Evolutionary conservation across 2,797 vertebrate genomes (phyloP), one percentile per base, ranked within the genome.

Genomic region (Tarsius wallacei): DNA sequence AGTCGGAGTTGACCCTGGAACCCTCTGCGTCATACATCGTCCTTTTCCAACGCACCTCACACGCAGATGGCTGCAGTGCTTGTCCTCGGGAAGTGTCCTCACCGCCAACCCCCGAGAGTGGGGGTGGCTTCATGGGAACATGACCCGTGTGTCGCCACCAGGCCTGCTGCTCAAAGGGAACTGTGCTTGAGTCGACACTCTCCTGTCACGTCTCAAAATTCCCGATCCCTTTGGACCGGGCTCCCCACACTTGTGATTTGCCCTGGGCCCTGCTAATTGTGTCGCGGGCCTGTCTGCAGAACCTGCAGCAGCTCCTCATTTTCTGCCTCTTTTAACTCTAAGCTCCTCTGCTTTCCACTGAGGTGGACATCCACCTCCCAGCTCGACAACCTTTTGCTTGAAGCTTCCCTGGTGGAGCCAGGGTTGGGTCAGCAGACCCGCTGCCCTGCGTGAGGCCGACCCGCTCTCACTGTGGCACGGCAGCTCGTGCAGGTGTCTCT

Each of bases 331-430:
- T 11, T 91, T 63, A 70, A 70, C 87, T 74, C 51, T 86, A 64
- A 80, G 61, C 5, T 73, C 7, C 33, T 80, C 71, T 53, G 55
- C 70, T 17, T 63, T 21, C 26, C 22, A 24, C 42, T 36, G 47
- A 91, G 55, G 53, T 49, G 61, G 89, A 74, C 55, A 31, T 4
- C 4, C 3, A 15, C 11, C 33, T 90, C 26, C 64, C 6, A 21
- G 76, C 73, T 86, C n/a, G 14, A 26, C 70, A 57, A 74, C 13
- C 26, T 86, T 70, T 93, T 90, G 55, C 78, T 91, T 87, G 61
- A 53, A n/a, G 28, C 10, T 96, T 24, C n/a, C 16, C 63, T 42
- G 24, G 84, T 77, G 49, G 80, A 90, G 36, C 68, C 70, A 73
- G 91, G 73, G 71, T 76, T 94, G 90, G 77, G 33, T 59, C 31